Conservation (phyloP, 2,797 vertebrate genomes). For the Todus mexicanus region DNA sequence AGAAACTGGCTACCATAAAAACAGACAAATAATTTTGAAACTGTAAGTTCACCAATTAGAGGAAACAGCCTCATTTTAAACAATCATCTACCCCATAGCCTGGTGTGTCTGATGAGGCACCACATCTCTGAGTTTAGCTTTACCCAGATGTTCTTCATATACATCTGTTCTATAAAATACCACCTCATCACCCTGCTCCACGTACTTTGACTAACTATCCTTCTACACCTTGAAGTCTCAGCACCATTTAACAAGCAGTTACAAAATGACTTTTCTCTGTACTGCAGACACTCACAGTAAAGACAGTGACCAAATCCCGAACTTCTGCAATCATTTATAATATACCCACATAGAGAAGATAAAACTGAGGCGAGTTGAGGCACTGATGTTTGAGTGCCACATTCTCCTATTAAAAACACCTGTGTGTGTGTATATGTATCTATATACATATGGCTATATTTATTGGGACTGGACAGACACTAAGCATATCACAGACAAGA, state of each 20-base stretch:
- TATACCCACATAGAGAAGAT: background rate
- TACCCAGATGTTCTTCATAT: background rate
- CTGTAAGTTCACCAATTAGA: slow-evolving; percentile 12
- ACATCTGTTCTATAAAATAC: slow-evolving; percentile 38
- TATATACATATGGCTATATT: slow-evolving; percentile 32
- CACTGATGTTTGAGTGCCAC: background rate
- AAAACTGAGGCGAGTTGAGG: background rate
- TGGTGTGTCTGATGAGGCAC: background rate
- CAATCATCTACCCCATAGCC: background rate
- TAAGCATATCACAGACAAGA: background rate
- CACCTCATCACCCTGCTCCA: slow-evolving; percentile 7
- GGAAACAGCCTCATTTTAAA: background rate
- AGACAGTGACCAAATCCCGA: background rate
- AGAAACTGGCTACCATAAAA: slow-evolving; percentile 50
- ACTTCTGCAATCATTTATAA: background rate
- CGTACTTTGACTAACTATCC: background rate
- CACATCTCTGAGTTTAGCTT: background rate
- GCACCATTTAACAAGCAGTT: slow-evolving; percentile 27
- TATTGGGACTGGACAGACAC: background rate
- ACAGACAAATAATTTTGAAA: slow-evolving; percentile 46
- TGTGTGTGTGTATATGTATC: background rate
- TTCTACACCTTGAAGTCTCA: background rate
- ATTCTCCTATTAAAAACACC: background rate
- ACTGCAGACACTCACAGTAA: background rate
- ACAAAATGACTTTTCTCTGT: background rate